Base-by-base conservation (phyloP, 1,140 invertebrate species). In the Calephelis nemesis region DNA sequence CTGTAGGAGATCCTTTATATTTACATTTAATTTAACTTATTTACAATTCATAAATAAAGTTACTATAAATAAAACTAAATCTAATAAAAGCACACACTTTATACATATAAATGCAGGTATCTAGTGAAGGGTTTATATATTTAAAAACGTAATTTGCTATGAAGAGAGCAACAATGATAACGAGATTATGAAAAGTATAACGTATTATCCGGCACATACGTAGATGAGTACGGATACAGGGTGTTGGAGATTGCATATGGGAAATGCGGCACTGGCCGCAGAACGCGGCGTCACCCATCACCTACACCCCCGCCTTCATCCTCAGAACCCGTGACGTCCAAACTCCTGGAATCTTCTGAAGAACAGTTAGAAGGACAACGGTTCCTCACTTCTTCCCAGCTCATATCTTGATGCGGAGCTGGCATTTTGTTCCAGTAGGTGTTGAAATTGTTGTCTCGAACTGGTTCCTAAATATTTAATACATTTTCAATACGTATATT, bases 211-310 rank as follows among this genome's bases (percentile, higher is more conserved):
- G 81, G 81, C 15, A 71, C 75, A 60, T 90, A 90, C 9, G 78
- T 58, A 10, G 66, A 66, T 0, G 81, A 69, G 67, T 84, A 86
- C 10, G 76, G 75, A 70, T 88, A 88, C n/a, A 87, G 15, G 10
- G 71, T 62, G 13, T 74, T 78, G 10, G 79, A 42, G 12, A 84
- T 68, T 15, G 83, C 82, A 50, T 80, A 83, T 1, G 91, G 91
- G 65, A 92, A 90, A 40, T 90, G 88, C 85, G 92, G 90, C 82
- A 92, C 90, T 0, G 91, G 91, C 84, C 90, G 90, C 88, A 92
- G 74, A 48, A 92, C 76, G 63, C 83, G 87, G 65, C 90, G 91
- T 92, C 91, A 92, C 82, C 88, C 88, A 70, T 87, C 88, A 9
- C 74, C 76, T 1, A 65, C 62, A 4, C 77, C 82, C 0, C 75